Conservation (phyloP, 2,113 vertebrate species). For the Anguilla japonica region DNA sequence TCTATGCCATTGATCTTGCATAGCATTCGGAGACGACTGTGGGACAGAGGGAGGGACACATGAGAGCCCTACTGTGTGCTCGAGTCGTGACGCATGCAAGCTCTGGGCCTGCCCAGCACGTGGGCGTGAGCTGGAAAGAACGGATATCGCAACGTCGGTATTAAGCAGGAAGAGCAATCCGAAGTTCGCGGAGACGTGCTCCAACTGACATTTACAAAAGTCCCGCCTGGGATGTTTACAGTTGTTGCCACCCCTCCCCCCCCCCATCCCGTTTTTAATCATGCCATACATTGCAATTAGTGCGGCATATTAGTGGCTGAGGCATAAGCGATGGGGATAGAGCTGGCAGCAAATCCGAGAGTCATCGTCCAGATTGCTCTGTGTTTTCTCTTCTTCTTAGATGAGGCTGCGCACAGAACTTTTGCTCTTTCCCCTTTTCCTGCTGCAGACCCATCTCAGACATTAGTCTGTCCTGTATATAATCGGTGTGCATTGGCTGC, state of each 20-base stretch:
- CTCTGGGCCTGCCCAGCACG: neutral
- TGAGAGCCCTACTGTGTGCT: neutral
- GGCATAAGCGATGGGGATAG: neutral
- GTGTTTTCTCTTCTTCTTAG: neutral
- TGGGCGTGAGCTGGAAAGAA: neutral
- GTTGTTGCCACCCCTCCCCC: neutral
- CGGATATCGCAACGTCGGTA: neutral
- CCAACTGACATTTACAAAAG: neutral
- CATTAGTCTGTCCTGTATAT: neutral
- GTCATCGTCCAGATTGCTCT: neutral
- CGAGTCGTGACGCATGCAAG: neutral
- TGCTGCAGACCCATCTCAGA: neutral
- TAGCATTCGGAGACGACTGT: neutral
- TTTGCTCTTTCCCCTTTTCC: neutral
- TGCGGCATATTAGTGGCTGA: neutral
- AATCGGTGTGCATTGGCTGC: too few species aligned
- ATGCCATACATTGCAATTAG: neutral
- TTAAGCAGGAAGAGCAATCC: neutral
- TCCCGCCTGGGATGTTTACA: neutral
- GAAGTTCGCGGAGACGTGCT: neutral
- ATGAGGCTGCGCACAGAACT: neutral
- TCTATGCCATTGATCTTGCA: neutral
- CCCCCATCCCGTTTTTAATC: conserved; percentile 12
- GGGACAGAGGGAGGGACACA: neutral
- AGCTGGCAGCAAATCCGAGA: neutral